Evolutionary conservation across 2,888 invertebrate species (phyloP).

Genomic region (Alsophila aescularia): DNA sequence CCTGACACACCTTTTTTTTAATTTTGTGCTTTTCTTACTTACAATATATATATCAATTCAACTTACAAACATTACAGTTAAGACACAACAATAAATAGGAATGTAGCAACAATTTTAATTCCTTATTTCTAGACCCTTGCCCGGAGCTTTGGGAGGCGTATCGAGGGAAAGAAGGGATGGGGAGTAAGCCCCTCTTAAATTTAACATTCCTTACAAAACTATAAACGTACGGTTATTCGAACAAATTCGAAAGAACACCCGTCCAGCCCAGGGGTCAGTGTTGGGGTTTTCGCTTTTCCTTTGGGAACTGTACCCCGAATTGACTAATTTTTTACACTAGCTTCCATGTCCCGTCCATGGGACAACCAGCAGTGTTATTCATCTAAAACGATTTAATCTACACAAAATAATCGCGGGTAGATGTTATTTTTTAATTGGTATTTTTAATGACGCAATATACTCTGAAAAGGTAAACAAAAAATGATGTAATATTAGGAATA

Average conservation of each 20-base stretch:
- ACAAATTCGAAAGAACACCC: no score
- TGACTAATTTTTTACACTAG: no score
- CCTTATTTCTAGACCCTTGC: neutral
- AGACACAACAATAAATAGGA: neutral
- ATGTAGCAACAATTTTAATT: slow-evolving; percentile 6
- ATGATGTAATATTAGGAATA: slow-evolving; percentile 29
- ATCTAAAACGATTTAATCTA: slow-evolving; percentile 6
- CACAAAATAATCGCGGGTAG: slow-evolving; percentile 44
- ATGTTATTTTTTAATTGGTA: slow-evolving; percentile 76
- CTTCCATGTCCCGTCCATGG: no score
- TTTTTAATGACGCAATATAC: slow-evolving; percentile 79
- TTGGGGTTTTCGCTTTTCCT: no score
- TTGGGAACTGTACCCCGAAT: no score
- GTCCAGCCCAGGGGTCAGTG: no score
- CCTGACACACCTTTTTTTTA: slow-evolving; percentile 10
- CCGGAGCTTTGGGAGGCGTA: no score
- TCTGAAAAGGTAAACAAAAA: slow-evolving; percentile 81
- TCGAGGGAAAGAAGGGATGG: no score
- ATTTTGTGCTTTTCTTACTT: slow-evolving; percentile 8
- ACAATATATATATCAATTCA: neutral
- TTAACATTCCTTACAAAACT: no score
- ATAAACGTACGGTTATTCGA: no score
- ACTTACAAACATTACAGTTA: no score
- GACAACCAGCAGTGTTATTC: neutral
- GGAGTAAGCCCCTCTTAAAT: no score